Evolutionary conservation across 2,797 vertebrate species (phyloP).

Genomic region (Arnoldichthys spilopterus): DNA sequence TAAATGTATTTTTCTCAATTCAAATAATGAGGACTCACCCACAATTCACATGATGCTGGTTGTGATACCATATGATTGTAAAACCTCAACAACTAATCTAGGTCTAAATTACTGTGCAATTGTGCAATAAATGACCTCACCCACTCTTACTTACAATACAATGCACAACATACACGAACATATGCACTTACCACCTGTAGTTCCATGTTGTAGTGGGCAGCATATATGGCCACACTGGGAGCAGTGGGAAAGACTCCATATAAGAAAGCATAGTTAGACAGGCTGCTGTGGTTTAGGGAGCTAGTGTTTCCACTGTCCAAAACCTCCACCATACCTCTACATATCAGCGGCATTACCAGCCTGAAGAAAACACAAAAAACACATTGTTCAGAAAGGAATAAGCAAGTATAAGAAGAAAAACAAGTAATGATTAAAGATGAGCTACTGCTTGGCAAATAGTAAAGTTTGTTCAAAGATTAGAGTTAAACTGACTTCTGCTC

Average conservation of each 20-base stretch:
- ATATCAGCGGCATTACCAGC: conserved; percentile 92
- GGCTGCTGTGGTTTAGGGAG: conserved; percentile 88
- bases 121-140: no score
- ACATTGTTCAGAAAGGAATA: neutral
- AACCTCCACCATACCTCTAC: conserved; percentile 94
- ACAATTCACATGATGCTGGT: no score
- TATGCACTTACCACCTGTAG: conserved; percentile 90
- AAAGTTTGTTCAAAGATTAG: neutral
- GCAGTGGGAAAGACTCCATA: conserved; percentile 96
- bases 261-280: conserved; percentile 96
- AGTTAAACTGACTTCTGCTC: neutral
- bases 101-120: no score
- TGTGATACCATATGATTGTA: no score
- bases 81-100: no score
- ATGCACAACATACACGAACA: neutral
- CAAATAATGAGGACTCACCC: no score
- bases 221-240: conserved; percentile 96
- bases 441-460: no score
- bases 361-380: conserved; percentile 67
- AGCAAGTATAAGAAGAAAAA: no score
- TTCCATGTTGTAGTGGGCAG: conserved; percentile 95
- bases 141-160: neutral
- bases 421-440: no score
- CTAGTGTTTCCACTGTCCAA: conserved; percentile 81
- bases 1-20: no score